A percentile compares a stretch with the other conserved stretches of the same genome.
These are phyloP conservation scores for Anarhynchus alexandrinus DNA, from an alignment of 2,113 vertebrate species.

Conservation along the genomic window DNA sequence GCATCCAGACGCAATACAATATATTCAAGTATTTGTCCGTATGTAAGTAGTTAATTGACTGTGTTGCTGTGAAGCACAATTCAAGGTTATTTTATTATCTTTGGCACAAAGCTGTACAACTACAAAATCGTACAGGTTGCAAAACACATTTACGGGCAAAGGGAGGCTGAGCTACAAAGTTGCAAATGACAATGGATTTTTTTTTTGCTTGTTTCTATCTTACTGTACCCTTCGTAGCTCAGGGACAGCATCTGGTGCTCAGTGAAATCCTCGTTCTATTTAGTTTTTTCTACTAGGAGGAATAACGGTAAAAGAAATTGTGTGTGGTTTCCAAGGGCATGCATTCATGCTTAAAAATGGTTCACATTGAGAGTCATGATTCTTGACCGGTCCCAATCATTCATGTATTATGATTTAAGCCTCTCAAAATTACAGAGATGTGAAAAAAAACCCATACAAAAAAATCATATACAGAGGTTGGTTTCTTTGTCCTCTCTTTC, in stretches of 20 bases:
- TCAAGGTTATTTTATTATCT: constrained; percentile 53
- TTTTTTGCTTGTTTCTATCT: not conserved
- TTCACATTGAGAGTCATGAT: not conserved
- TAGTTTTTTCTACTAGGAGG: not conserved
- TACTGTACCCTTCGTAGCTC: not conserved
- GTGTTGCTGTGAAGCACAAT: constrained; percentile 1
- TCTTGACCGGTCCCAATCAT: not conserved
- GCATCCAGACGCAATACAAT: not conserved
- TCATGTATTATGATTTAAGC: not conserved
- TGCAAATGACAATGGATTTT: not conserved
- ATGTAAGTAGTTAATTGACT: constrained; percentile 37
- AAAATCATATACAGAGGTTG: not conserved
- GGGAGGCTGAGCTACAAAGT: not conserved
- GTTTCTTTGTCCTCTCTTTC: not conserved
- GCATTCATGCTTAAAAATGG: not conserved
- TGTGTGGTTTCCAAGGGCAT: not conserved
- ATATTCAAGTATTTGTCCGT: constrained; percentile 39
- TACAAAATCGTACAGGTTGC: not conserved
- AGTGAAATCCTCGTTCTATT: not conserved
- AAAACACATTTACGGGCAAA: not conserved
- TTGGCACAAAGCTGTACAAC: not conserved
- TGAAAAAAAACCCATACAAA: not conserved
- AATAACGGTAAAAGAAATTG: not conserved
- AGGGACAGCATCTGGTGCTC: not conserved
- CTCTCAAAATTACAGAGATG: not conserved